Base-by-base conservation (phyloP, 2,797 vertebrate genomes). In the Dendrocincla fuliginosa region DNA sequence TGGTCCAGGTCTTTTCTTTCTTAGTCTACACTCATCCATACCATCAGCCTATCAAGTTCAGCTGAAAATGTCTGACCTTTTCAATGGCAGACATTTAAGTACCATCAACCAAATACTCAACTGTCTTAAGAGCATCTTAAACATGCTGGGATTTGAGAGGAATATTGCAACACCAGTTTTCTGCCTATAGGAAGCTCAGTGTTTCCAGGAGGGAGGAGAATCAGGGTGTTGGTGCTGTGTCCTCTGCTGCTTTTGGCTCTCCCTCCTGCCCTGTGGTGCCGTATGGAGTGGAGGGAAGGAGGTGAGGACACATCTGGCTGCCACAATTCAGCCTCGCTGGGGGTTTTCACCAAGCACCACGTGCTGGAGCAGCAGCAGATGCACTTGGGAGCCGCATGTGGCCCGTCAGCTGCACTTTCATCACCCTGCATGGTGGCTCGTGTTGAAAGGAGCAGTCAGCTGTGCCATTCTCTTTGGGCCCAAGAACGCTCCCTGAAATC, bases 401-500 rank as follows among this genome's bases (percentile, higher is more conserved):
- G 81, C 50, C 68, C 9, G 0, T 19, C 35, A 13, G 79, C 87
- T 89, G 90, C 61, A 27, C 70, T 94, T 94, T 19, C 24, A 30
- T 77, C 87, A 76, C 70, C 60, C 52, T 41, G 56, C 10, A 23
- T 13, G 10, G 69, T 2, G 4, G 82, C 60, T 85, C 1, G 0
- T 23, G 33, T 79, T 85, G 81, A 97, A 92, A 97, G 84, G 78
- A 89, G 64, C 56, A 25, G 5, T 79, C 78, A 92, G 65, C 81
- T 8, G 1, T 69, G 78, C 75, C 33, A 19, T 90, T 92, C 91
- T 63, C 89, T 81, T 39, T 39, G 20, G 41, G 65, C 69, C 78
- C 6, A 3, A 85, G 77, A 82, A 84, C 0, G 0, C 42, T 30
- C 61, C 8, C 2, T 23, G 41, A 56, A 89, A 94, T 71, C 53